Evolutionary conservation across 2,113 vertebrate species (phyloP).

Genomic region (Stegastes partitus): DNA sequence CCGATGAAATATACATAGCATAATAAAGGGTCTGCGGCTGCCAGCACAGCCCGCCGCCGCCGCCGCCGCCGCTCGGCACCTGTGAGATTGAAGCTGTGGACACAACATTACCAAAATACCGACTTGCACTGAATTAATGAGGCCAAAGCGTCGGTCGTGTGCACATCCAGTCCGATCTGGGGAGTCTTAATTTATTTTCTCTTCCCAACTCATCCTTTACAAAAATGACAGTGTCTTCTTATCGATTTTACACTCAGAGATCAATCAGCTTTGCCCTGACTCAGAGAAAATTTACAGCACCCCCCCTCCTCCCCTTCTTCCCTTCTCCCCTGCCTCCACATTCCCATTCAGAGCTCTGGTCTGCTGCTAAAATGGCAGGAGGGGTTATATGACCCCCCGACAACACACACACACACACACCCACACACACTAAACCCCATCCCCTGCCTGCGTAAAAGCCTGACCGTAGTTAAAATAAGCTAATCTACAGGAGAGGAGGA

Average conservation of each 20-base stretch:
- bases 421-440: conserved; percentile 44
- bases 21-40: conserved; percentile 87
- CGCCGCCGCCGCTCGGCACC: conserved; percentile 82
- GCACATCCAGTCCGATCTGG: conserved; percentile 81
- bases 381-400: conserved; percentile 44
- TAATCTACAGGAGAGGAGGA: conserved; percentile 90
- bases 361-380: conserved; percentile 63
- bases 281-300: conserved; percentile 96
- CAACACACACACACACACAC: conserved; percentile 28
- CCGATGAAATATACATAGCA: conserved; percentile 91
- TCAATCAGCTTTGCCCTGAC: conserved; percentile 99
- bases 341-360: conserved; percentile 62
- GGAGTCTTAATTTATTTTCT: conserved; percentile 99
- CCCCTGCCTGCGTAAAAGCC: conserved; percentile 83
- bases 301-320: neutral
- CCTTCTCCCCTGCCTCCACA: conserved; percentile 21
- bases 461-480: conserved; percentile 94
- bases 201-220: conserved; percentile 97
- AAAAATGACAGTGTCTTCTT: conserved; percentile 99
- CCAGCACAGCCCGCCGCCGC: conserved; percentile 68
- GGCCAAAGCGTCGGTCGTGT: conserved; percentile 65
- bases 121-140: conserved; percentile 95
- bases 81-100: conserved; percentile 93
- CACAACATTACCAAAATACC: conserved; percentile 92
- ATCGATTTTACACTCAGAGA: conserved; percentile 99